These are phyloP conservation scores for Apostichopus japonicus DNA, from an alignment of 35 echinoderm and acorn worm species.

Conservation along the genomic window DNA sequence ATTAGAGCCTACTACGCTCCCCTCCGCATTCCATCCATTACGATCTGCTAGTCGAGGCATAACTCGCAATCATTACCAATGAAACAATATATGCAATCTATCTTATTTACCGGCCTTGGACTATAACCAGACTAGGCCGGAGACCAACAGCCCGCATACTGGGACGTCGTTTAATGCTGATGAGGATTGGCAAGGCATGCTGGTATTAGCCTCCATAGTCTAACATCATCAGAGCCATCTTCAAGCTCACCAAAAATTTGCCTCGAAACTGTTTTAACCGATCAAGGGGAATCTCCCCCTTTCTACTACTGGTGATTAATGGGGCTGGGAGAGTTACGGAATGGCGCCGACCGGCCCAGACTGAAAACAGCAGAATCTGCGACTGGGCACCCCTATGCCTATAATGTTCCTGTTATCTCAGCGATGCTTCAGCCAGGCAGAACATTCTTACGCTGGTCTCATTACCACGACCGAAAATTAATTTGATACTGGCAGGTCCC, in stretches of 20 bases:
- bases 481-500: slow-evolving; percentile 60
- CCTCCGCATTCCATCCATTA: slow-evolving; percentile 46
- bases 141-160: slow-evolving; percentile 32
- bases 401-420: slow-evolving; percentile 48
- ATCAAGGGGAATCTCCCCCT: slow-evolving; percentile 45
- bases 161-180: slow-evolving; percentile 53
- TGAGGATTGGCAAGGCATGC: slow-evolving; percentile 50
- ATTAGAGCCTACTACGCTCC: not conserved
- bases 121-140: not conserved
- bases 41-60: slow-evolving; percentile 23
- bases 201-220: slow-evolving; percentile 17
- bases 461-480: slow-evolving; percentile 50
- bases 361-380: not conserved
- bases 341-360: slow-evolving; percentile 61
- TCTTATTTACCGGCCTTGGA: slow-evolving; percentile 35
- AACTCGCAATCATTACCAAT: slow-evolving; percentile 33
- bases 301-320: slow-evolving; percentile 48
- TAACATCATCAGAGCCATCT: too few species aligned
- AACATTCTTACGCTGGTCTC: slow-evolving; percentile 56
- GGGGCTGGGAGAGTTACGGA: slow-evolving; percentile 38
- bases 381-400: slow-evolving; percentile 56
- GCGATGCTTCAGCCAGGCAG: slow-evolving; percentile 36
- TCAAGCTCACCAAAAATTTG: too few species aligned
- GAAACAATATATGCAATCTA: slow-evolving; percentile 58
- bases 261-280: slow-evolving; percentile 15